A percentile compares a stretch with the other conserved stretches of the same genome.
phyloP scores from a whole-genome alignment of 2,797 vertebrate species.

The Gymnoscopelus braueri region DNA sequence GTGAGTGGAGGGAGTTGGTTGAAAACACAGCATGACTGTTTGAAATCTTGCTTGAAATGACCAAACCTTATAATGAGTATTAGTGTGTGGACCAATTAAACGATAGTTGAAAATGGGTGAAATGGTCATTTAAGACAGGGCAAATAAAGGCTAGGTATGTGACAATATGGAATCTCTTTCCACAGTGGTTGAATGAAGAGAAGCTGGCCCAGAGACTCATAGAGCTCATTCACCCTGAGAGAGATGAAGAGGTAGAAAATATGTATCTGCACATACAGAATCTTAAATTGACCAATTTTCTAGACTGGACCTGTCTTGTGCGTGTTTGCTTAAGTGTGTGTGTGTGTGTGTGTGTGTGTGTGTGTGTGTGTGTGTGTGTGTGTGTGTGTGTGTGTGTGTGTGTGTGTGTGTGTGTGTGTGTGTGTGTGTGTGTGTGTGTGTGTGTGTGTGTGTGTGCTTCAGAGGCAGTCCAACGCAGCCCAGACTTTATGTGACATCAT shows the following conservation, averaged over 20 bases:
- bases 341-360: slow-evolving; percentile 42
- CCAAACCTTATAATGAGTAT: too few species aligned
- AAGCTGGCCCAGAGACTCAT: slow-evolving; percentile 92
- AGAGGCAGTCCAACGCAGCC: slow-evolving; percentile 94
- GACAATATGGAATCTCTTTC: slow-evolving; percentile 11
- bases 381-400: slow-evolving; percentile 41
- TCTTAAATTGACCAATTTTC: neutral
- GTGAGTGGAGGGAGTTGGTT: too few species aligned
- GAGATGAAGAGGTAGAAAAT: slow-evolving; percentile 90
- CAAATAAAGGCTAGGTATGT: too few species aligned
- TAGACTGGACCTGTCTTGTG: neutral
- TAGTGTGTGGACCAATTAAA: too few species aligned
- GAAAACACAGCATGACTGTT: too few species aligned
- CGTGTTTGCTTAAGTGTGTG: neutral
- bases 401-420: slow-evolving; percentile 51
- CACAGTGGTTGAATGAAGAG: slow-evolving; percentile 95
- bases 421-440: slow-evolving; percentile 51
- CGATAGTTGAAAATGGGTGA: too few species aligned
- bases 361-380: slow-evolving; percentile 41
- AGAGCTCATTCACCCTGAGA: slow-evolving; percentile 90
- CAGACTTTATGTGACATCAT: slow-evolving; percentile 97
- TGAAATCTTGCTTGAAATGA: too few species aligned
- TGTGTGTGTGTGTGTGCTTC: slow-evolving; percentile 48
- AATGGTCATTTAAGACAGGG: too few species aligned
- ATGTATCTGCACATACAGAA: slow-evolving; percentile 5